Percentiles rank a stretch among this genome's conserved stretches.
These are phyloP conservation scores for Oopsacas minuta DNA, from an alignment of 37 sponge, comb jelly and placozoan species.

Conservation along the genomic window DNA sequence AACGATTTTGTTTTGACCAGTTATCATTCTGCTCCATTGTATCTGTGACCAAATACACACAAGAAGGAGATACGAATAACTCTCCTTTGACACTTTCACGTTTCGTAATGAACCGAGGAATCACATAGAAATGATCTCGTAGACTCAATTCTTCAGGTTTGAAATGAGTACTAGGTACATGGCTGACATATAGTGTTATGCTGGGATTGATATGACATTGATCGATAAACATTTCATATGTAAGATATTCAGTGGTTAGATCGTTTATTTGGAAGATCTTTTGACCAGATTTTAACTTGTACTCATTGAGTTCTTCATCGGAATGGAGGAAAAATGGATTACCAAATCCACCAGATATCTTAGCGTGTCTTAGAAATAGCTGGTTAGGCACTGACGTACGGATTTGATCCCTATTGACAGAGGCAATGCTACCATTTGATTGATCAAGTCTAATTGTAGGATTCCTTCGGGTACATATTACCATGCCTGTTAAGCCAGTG, in stretches of 20 bases:
- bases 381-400: background rate
- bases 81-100: background rate
- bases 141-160: background rate
- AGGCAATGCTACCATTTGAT: background rate
- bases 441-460: background rate
- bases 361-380: background rate
- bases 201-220: background rate
- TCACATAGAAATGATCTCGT: conserved; percentile 12
- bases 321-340: conserved; percentile 1
- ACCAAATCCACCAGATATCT: background rate
- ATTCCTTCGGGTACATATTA: background rate
- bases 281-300: background rate
- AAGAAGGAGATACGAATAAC: background rate
- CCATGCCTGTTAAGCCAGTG: background rate
- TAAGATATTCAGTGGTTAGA: background rate
- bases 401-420: background rate
- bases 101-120: background rate
- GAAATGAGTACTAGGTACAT: background rate
- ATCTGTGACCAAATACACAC: background rate
- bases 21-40: background rate
- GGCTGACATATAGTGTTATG: background rate
- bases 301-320: background rate
- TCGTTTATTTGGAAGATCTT: background rate
- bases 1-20: background rate
- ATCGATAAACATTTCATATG: conserved; percentile 4